Evolutionary conservation across 2,797 vertebrate genomes (phyloP).

Genomic region (Lepilemur septentrionalis): DNA sequence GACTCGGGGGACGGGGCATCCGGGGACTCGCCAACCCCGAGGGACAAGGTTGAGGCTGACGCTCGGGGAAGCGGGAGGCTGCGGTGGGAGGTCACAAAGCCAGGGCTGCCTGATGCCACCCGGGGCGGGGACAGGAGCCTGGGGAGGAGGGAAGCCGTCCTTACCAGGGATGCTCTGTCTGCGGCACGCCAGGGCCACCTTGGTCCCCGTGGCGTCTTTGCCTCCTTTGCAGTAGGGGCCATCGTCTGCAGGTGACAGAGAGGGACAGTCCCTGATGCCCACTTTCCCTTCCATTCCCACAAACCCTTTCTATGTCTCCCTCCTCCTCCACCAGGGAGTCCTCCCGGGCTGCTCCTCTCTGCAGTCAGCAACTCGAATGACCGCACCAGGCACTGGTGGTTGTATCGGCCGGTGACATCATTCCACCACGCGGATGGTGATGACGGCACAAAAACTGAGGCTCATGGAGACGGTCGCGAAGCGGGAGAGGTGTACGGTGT

Average conservation of each 20-base stretch:
- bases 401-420: not conserved
- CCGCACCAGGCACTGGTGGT: too few relatives aligned
- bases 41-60: too few relatives aligned
- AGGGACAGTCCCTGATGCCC: constrained; percentile 44
- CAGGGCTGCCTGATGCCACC: too few relatives aligned
- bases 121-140: too few relatives aligned
- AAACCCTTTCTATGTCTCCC: too few relatives aligned
- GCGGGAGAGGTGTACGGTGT: not conserved
- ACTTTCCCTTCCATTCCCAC: not conserved
- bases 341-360: too few relatives aligned
- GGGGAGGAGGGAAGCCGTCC: not conserved
- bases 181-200: constrained; percentile 89
- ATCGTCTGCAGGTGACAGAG: constrained; percentile 88
- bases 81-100: too few relatives aligned
- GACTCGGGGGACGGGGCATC: not conserved
- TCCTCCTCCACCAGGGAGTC: too few relatives aligned
- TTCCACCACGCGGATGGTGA: not conserved
- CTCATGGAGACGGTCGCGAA: not conserved
- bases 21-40: not conserved
- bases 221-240: constrained; percentile 95
- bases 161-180: constrained; percentile 98
- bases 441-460: not conserved
- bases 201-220: constrained; percentile 91
- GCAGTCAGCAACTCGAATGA: too few relatives aligned
- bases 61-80: too few relatives aligned